phyloP scores from a whole-genome alignment of 2,113 vertebrate genomes.

The Redunca redunca region DNA sequence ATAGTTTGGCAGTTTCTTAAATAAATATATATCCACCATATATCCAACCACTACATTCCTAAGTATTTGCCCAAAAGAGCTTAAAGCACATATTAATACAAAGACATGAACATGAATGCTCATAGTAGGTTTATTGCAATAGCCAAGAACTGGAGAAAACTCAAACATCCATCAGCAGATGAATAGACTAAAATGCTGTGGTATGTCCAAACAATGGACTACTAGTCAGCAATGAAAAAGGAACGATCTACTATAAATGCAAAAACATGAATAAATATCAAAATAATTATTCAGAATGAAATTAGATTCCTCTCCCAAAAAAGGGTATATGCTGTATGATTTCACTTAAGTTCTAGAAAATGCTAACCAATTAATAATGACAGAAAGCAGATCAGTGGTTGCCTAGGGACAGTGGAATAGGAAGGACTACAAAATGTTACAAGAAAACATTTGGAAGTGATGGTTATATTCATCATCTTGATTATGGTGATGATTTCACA shows the following conservation, averaged over 20 bases:
- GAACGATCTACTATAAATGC: not conserved
- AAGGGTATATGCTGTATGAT: not conserved
- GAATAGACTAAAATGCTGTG: not conserved
- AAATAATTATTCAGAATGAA: conserved; percentile 19
- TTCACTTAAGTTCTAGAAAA: not conserved
- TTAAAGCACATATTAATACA: not conserved
- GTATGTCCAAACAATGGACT: not conserved
- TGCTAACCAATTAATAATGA: not conserved
- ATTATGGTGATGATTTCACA: not conserved
- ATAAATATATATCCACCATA: not conserved
- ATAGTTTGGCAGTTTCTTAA: not conserved
- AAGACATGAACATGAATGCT: not conserved
- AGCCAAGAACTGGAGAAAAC: not conserved
- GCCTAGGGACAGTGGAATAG: not conserved
- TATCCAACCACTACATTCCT: not conserved
- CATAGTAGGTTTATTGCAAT: not conserved
- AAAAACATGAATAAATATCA: not conserved
- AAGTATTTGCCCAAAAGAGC: not conserved
- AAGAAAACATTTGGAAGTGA: not conserved
- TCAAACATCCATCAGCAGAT: not conserved
- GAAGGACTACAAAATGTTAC: not conserved
- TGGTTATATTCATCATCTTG: not conserved
- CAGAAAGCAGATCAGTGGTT: not conserved
- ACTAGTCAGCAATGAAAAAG: not conserved
- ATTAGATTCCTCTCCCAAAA: not conserved